Evolutionary conservation across 2,113 vertebrate species (phyloP), one percentile per base, ranked within the genome.

Genomic region (Emydura subglobosa): DNA sequence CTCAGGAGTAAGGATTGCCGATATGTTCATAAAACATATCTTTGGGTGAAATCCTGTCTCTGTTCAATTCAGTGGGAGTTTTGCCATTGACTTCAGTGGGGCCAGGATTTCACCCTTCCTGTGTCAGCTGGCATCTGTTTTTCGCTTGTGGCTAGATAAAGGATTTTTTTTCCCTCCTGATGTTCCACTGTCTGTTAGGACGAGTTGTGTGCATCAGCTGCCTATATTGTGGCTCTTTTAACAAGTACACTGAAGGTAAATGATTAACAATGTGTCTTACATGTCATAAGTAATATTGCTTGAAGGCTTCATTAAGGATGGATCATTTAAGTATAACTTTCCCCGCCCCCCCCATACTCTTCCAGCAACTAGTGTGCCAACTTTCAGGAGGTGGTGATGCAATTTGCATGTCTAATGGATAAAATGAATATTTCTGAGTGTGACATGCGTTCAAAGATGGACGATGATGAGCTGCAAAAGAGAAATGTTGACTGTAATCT

Each of bases 331-430:
- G 14, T 84, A 89, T 94, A 87, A 95, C 86, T 96, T 93, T 90
- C 34, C 59, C 17, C 25, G 11, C 12, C 6, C 27, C 57, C 12
- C 2, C 1, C 65, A 79, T 42, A 7, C 14, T 85, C 17, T 85
- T 82, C 59, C 54, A 84, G 82, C 78, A 89, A 87, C 85, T 90
- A 84, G 54, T 79, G 57, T 88, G 79, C 80, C 89, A 92, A 79
- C 47, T 95, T 95, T 39, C 85, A 34, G 82, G 92, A 81, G 3
- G 2, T 53, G 0, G 0, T 72, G 86, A 74, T 93, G 68, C 87
- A 83, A 92, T 93, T 96, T 96, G 86, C 94, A 94, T 93, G 90
- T 74, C 59, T 97, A 92, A 91, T 94, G 86, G 82, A 87, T 79
- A 27, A 91, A 96, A 97, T 95, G 93, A 96, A 93, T 72, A 72